phyloP scores from a whole-genome alignment of 2,797 vertebrate genomes.

The Melanotaenia nigrans region DNA sequence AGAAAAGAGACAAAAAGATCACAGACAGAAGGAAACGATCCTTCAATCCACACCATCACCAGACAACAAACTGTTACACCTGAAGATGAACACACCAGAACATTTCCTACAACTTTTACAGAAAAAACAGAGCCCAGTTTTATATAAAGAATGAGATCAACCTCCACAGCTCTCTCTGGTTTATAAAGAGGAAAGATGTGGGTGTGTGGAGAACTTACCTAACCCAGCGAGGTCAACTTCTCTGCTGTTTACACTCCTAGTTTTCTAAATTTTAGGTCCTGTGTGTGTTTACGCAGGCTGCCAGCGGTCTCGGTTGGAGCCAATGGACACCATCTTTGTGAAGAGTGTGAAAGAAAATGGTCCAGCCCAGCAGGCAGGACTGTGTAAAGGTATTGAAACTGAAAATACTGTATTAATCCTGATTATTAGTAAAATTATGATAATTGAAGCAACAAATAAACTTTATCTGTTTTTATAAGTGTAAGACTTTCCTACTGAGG shows the following conservation, averaged over 20 bases:
- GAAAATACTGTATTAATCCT: slow-evolving; percentile 47
- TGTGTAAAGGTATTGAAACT: slow-evolving; percentile 87
- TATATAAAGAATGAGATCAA: slow-evolving; percentile 1
- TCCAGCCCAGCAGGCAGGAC: slow-evolving; percentile 91
- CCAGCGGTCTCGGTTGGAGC: slow-evolving; percentile 86
- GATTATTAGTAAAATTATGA: too few relatives aligned
- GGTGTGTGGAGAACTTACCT: neutral
- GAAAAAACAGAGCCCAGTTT: neutral
- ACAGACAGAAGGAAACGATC: too few relatives aligned
- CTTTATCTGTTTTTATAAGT: too few relatives aligned
- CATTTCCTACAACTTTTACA: too few relatives aligned
- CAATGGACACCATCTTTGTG: slow-evolving; percentile 98
- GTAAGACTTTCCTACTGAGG: too few relatives aligned
- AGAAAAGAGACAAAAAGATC: too few relatives aligned
- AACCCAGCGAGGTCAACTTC: neutral
- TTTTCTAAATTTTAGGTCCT: slow-evolving; percentile 10
- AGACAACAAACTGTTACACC: too few relatives aligned
- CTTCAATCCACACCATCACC: too few relatives aligned
- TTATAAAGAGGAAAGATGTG: too few relatives aligned
- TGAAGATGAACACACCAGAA: too few relatives aligned
- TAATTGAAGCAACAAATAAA: too few relatives aligned
- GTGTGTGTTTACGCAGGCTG: slow-evolving; percentile 53
- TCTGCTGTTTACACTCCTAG: neutral
- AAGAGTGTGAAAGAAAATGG: slow-evolving; percentile 93
- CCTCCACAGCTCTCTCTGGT: too few relatives aligned